These are phyloP conservation scores for Antrozous pallidus DNA, from an alignment of 2,797 vertebrate genomes.

Conservation along the genomic window DNA sequence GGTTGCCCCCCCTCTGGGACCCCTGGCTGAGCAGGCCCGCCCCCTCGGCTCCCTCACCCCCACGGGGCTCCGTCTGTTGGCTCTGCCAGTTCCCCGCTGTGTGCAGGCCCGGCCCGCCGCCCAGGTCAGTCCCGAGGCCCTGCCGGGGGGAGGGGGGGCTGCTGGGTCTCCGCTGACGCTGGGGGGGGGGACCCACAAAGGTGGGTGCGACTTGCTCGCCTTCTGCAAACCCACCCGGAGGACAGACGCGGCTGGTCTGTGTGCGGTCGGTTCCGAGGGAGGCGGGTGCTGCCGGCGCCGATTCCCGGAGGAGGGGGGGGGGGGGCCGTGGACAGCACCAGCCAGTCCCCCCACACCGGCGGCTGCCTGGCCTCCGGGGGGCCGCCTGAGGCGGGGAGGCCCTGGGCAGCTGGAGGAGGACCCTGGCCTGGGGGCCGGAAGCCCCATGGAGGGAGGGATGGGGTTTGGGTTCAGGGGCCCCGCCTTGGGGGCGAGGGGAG, in stretches of 20 bases:
- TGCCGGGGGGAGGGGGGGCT: rapidly evolving
- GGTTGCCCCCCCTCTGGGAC: not conserved
- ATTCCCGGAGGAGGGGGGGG: not conserved
- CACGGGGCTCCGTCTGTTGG: too few relatives aligned
- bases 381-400: rapidly evolving
- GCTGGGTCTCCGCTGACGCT: rapidly evolving
- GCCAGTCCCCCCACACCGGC: rapidly evolving
- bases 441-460: rapidly evolving
- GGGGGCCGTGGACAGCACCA: too few relatives aligned
- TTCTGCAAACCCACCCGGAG: not conserved
- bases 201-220: rapidly evolving
- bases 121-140: not conserved
- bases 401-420: rapidly evolving
- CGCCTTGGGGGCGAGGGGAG: rapidly evolving
- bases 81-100: rapidly evolving
- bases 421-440: not conserved
- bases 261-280: not conserved
- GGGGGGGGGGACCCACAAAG: rapidly evolving
- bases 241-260: rapidly evolving
- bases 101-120: not conserved
- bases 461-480: too few relatives aligned
- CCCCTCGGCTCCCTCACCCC: not conserved
- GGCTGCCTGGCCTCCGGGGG: not conserved
- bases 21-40: not conserved
- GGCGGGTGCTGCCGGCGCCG: not conserved